Percentiles rank a stretch among this genome's conserved stretches.
These are phyloP conservation scores for Dynastes maya DNA, from an alignment of 2,888 invertebrate species.

Conservation along the genomic window DNA sequence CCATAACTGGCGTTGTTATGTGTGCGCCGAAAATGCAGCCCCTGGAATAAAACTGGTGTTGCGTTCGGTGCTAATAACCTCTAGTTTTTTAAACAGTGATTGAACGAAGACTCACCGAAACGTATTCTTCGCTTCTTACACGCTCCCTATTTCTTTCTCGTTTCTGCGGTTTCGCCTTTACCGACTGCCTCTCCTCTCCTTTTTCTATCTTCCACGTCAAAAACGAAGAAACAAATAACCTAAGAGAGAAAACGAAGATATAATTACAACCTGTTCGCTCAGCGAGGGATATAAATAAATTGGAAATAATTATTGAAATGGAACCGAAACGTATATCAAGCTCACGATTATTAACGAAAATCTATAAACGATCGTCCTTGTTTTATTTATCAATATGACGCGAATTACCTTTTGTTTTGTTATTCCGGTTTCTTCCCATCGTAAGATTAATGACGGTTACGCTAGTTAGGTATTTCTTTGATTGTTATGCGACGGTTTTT, in stretches of 20 bases:
- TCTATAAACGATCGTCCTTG: slow-evolving; percentile 28
- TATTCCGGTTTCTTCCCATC: slow-evolving; percentile 38
- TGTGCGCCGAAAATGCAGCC: slow-evolving; percentile 57
- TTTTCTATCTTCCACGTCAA: slow-evolving; percentile 20
- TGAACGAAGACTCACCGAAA: slow-evolving; percentile 48
- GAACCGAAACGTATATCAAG: slow-evolving; percentile 42
- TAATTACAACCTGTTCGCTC: slow-evolving; percentile 49
- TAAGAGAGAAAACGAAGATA: slow-evolving; percentile 37
- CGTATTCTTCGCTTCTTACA: slow-evolving; percentile 14
- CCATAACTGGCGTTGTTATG: slow-evolving; percentile 56
- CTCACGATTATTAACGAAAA: slow-evolving; percentile 45
- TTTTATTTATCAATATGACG: slow-evolving; percentile 43
- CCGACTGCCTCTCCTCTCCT: slow-evolving; percentile 2
- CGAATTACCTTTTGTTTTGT: slow-evolving; percentile 8
- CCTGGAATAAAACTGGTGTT: slow-evolving; percentile 53
- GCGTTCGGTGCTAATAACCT: slow-evolving; percentile 57
- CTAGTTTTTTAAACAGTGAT: slow-evolving; percentile 53
- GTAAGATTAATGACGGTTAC: slow-evolving; percentile 29
- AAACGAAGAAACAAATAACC: slow-evolving; percentile 32
- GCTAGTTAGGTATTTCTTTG: slow-evolving; percentile 19
- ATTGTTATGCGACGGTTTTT: slow-evolving; percentile 38
- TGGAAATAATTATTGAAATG: slow-evolving; percentile 48
- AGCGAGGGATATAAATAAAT: slow-evolving; percentile 46
- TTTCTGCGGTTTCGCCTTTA: slow-evolving; percentile 8
- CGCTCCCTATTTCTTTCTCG: slow-evolving; percentile 13